Conservation (phyloP, 2,888 invertebrate genomes). For the Caenorhabditis sp. region DNA sequence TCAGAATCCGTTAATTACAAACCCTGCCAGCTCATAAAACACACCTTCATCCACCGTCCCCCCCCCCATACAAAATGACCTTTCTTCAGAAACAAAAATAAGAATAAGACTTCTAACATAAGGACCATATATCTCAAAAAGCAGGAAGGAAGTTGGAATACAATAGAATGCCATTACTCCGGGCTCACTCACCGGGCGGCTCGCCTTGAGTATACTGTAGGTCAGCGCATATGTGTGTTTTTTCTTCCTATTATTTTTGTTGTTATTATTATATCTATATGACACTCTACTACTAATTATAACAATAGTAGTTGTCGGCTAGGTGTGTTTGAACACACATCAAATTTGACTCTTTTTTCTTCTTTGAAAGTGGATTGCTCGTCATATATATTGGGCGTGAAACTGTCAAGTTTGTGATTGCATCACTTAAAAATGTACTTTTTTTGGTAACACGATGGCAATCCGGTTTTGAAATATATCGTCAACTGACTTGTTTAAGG, state of each 20-base stretch:
- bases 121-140: not conserved
- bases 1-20: not conserved
- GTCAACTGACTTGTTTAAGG: not conserved
- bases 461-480: not conserved
- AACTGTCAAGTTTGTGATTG: too few species aligned
- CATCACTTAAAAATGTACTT: too few species aligned
- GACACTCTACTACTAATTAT: not conserved
- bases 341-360: not conserved
- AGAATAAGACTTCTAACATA: conserved; percentile 1
- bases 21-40: not conserved
- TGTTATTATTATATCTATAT: conserved; percentile 7
- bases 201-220: conserved; percentile 15
- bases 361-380: not conserved
- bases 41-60: conserved; percentile 13
- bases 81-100: conserved; percentile 1
- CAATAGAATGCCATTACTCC: conserved; percentile 38
- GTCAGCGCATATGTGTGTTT: conserved; percentile 34
- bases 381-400: not conserved
- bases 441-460: not conserved
- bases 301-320: conserved; percentile 1
- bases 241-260: conserved; percentile 10
- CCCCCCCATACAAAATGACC: too few species aligned
- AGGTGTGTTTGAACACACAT: not conserved
- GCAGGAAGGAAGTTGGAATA: conserved; percentile 30
- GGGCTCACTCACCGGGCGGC: not conserved